These are phyloP conservation scores for Copsychus sechellarum DNA, from an alignment of 2,113 vertebrate genomes.

Conservation along the genomic window DNA sequence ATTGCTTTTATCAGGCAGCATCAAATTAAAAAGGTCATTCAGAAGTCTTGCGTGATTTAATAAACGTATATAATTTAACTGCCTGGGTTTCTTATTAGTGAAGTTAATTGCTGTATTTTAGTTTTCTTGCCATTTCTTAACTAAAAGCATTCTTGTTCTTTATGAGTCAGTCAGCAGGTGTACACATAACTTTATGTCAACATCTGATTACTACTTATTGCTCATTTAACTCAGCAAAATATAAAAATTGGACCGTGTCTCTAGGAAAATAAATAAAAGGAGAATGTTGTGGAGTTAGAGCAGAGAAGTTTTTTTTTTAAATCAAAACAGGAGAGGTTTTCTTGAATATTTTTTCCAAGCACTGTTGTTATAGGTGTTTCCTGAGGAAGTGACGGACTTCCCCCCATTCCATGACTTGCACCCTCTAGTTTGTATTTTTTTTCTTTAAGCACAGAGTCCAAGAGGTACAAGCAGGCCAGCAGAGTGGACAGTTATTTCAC, in stretches of 20 bases:
- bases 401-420: background rate
- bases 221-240: slow-evolving; percentile 54
- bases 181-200: slow-evolving; percentile 56
- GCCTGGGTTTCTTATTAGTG: slow-evolving; percentile 33
- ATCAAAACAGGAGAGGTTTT: slow-evolving; percentile 51
- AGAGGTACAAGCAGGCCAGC: background rate
- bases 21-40: slow-evolving; percentile 54
- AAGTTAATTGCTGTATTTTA: slow-evolving; percentile 30
- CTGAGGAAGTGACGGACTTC: slow-evolving; percentile 59
- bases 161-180: slow-evolving; percentile 61
- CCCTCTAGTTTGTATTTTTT: slow-evolving; percentile 10
- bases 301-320: background rate
- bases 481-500: slow-evolving; percentile 19
- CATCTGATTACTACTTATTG: slow-evolving; percentile 58
- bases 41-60: slow-evolving; percentile 39
- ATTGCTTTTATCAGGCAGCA: background rate
- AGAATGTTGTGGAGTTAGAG: slow-evolving; percentile 25
- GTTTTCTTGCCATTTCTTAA: slow-evolving; percentile 36
- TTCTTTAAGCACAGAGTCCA: background rate
- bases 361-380: slow-evolving; percentile 72
- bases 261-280: slow-evolving; percentile 60
- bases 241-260: slow-evolving; percentile 19
- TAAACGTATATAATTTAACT: slow-evolving; percentile 21
- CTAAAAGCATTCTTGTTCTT: slow-evolving; percentile 57
- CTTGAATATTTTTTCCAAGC: slow-evolving; percentile 52